These are phyloP conservation scores for Rhinichthys klamathensis DNA, from an alignment of 2,113 vertebrate species.

Conservation along the genomic window DNA sequence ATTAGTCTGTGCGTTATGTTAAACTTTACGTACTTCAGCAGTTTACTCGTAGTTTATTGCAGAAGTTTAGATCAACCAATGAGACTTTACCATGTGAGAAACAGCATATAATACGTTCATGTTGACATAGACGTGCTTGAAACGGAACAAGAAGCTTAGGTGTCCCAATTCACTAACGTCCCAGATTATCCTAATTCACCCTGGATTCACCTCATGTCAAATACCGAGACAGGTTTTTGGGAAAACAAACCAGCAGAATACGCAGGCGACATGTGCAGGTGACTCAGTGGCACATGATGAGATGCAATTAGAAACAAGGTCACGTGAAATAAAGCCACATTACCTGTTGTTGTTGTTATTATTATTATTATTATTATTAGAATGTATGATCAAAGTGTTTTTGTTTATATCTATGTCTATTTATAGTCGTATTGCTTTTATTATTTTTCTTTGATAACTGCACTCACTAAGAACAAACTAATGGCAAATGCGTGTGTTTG, in stretches of 20 bases:
- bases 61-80: neutral
- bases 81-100: neutral
- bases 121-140: neutral
- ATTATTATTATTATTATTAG: neutral
- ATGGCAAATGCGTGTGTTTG: neutral
- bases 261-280: slow-evolving; percentile 6
- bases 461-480: neutral
- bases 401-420: no score
- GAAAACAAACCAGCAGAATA: neutral
- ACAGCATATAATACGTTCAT: neutral
- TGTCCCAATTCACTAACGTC: neutral
- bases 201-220: neutral
- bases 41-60: neutral
- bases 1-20: neutral
- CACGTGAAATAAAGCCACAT: neutral
- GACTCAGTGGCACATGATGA: slow-evolving; percentile 9
- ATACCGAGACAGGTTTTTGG: neutral
- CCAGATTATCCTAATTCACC: slow-evolving; percentile 12
- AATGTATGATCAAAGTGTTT: neutral
- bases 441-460: neutral
- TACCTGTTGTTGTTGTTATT: no score
- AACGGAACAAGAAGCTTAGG: neutral
- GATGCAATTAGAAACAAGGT: neutral
- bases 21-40: no score
- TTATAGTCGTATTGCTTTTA: neutral